Evolutionary conservation across 2,113 vertebrate genomes (phyloP).

Genomic region (Onychostruthus taczanowskii): DNA sequence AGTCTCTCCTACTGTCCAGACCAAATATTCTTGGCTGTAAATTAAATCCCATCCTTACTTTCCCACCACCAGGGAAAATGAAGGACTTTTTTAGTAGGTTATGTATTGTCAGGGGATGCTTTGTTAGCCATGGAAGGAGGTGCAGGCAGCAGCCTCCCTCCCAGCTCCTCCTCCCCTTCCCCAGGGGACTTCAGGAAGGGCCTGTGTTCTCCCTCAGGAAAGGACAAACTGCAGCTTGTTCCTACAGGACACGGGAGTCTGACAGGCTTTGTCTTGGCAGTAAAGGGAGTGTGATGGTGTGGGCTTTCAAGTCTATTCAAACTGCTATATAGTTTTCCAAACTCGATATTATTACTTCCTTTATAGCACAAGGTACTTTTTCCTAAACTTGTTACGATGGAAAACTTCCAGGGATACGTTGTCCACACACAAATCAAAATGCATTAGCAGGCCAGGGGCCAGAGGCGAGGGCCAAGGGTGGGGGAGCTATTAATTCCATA

Average conservation of each 20-base stretch:
- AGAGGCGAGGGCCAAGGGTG: background rate
- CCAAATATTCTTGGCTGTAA: background rate
- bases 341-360: slow-evolving; percentile 75
- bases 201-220: slow-evolving; percentile 30
- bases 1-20: background rate
- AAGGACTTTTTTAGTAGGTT: slow-evolving; percentile 5
- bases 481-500: background rate
- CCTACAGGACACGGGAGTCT: background rate
- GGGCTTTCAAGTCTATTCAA: slow-evolving; percentile 64
- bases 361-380: slow-evolving; percentile 52
- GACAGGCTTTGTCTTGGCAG: slow-evolving; percentile 47
- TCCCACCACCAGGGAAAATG: background rate
- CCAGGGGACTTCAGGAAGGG: background rate
- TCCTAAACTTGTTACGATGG: slow-evolving; percentile 56
- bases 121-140: background rate
- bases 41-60: background rate
- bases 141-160: background rate
- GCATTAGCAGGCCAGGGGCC: slow-evolving; percentile 27
- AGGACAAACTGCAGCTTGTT: background rate
- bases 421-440: slow-evolving; percentile 23
- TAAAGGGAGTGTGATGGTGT: slow-evolving; percentile 4
- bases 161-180: background rate
- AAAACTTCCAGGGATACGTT: slow-evolving; percentile 56
- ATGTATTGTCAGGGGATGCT: background rate
- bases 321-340: slow-evolving; percentile 55